Evolutionary conservation across 2,113 vertebrate species (phyloP).

Genomic region (Sylvilagus bachmani): DNA sequence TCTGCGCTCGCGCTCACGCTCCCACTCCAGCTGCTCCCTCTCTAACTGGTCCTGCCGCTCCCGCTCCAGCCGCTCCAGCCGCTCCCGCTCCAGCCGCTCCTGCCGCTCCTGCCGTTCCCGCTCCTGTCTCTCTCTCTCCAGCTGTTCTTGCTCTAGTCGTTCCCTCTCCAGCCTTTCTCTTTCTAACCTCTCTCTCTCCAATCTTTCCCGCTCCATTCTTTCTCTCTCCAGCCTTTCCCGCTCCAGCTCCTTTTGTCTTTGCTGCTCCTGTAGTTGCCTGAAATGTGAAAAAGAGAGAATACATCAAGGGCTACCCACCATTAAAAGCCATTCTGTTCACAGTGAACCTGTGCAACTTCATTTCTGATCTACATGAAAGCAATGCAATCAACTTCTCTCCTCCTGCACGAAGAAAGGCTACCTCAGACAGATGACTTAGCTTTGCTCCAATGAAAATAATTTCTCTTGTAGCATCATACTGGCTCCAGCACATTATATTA

Average conservation of each 20-base stretch:
- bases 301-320: neutral
- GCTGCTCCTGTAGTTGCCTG: conserved; percentile 97
- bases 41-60: conserved; percentile 89
- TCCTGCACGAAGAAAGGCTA: neutral
- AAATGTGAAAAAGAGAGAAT: conserved; percentile 9
- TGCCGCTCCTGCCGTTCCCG: conserved; percentile 87
- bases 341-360: neutral
- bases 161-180: conserved; percentile 91
- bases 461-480: neutral
- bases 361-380: neutral
- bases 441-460: neutral
- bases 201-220: conserved; percentile 82
- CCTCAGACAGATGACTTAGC: neutral
- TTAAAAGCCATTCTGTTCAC: neutral
- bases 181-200: conserved; percentile 90
- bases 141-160: conserved; percentile 87
- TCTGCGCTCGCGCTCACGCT: conserved; percentile 95
- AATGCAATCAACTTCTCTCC: neutral
- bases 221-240: conserved; percentile 89
- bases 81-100: conserved; percentile 86
- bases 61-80: conserved; percentile 89
- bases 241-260: conserved; percentile 95
- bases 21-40: conserved; percentile 72
- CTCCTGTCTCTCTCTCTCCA: conserved; percentile 88
- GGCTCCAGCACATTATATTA: neutral